Percentiles rank a stretch among this genome's conserved stretches.
Conservation (phyloP, 2,888 invertebrate genomes). For the Macropis europaea region DNA sequence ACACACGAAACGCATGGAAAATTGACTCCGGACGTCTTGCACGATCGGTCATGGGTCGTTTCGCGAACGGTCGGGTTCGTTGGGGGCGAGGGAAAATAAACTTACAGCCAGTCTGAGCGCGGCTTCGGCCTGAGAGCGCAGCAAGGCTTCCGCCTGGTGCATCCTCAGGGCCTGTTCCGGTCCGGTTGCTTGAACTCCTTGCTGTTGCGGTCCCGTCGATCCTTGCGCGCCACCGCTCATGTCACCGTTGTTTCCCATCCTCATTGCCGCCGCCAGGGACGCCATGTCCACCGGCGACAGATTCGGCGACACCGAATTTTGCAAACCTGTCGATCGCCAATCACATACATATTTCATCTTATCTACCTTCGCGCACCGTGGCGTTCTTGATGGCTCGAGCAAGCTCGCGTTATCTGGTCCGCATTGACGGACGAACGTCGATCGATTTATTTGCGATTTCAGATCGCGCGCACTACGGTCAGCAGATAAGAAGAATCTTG, state of each 20-base stretch:
- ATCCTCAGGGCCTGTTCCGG: constrained; percentile 83
- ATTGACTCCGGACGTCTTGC: no score
- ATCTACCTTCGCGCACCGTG: neutral
- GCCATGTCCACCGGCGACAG: constrained; percentile 78
- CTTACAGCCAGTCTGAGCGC: constrained; percentile 89
- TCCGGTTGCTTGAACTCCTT: constrained; percentile 75
- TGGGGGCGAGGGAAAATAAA: neutral
- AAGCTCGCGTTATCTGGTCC: no score
- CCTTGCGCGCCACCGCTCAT: constrained; percentile 77
- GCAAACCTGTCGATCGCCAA: constrained; percentile 68
- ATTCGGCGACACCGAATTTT: constrained; percentile 78
- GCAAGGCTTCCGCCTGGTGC: constrained; percentile 88
- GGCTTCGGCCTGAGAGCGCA: constrained; percentile 93
- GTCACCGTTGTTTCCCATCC: constrained; percentile 80
- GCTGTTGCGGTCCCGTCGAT: constrained; percentile 77
- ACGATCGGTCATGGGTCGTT: no score
- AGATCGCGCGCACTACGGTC: neutral
- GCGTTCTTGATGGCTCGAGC: no score
- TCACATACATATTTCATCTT: neutral
- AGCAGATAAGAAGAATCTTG: constrained; percentile 30
- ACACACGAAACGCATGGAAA: no score
- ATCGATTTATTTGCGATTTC: neutral
- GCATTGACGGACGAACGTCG: neutral
- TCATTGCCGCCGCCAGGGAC: constrained; percentile 77
- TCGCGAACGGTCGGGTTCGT: neutral